Evolutionary conservation across 2,888 invertebrate species (phyloP), one percentile per base, ranked within the genome.

Genomic region (Gryllus longicercus): DNA sequence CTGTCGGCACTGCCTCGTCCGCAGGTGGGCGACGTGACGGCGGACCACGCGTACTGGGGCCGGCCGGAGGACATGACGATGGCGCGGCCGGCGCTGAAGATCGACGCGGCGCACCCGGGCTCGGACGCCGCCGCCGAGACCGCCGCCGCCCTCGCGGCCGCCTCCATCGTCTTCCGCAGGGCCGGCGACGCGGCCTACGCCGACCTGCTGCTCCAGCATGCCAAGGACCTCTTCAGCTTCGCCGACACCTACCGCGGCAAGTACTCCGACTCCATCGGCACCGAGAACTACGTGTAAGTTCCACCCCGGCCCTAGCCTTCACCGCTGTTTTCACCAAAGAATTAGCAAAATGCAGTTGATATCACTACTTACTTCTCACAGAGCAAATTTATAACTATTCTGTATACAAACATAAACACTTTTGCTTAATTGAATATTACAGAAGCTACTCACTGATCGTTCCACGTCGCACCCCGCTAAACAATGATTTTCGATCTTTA

Each of bases 1-100:
- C n/a, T n/a, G n/a, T 25, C 2, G 4, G 25, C 0, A 38, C 4
- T 5, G 2, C 0, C 3, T 5, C 3, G 25, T 38, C 25, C 25
- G 25, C 8, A 38, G 38, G 86, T 86, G 79, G 82, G 84, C 12
- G 82, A 84, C 79, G 87, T 85, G 3, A 81, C 84, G 23, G 82
- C 82, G 8, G 87, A 87, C 83, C 88, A 88, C 82, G 83, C 83
- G 1, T 86, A 83, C 81, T 88, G 88, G 88, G 87, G 86, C 5
- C 79, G 83, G 11, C 83, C 83, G 2, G 84, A 84, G 77, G 83
- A 84, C 78, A 83, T 84, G 83, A 81, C 82, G 25, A 82, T 82
- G 81, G 74, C 4, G 4, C 83, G 87, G 75, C 87, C 87, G 1
- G 85, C 86, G 8, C 84, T 18, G 74, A 78, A 78, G 74, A 81